Conservation (phyloP, 2,797 vertebrate species). For the Cyprinodon diabolis region DNA sequence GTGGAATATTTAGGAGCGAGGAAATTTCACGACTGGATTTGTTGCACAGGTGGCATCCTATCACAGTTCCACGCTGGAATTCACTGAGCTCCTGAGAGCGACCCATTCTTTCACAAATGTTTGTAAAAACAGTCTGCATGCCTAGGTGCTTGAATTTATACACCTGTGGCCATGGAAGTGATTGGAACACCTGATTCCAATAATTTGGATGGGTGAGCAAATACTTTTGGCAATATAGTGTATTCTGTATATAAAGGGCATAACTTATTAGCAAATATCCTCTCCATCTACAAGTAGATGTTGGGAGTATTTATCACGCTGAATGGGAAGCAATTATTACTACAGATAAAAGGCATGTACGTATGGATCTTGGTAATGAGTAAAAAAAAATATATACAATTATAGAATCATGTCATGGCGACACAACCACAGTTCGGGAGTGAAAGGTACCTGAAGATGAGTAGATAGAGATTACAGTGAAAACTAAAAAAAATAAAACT, state of each 20-base stretch:
- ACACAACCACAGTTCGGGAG: constrained; percentile 48
- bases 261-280: constrained; percentile 55
- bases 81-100: no score
- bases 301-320: constrained; percentile 52
- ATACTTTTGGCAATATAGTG: no score
- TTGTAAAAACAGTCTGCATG: no score
- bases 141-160: no score
- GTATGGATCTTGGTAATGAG: constrained; percentile 44
- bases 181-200: no score
- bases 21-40: no score
- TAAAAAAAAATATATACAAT: constrained; percentile 42
- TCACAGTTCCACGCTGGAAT: no score
- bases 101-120: no score
- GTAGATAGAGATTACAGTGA: constrained; percentile 49
- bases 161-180: no score
- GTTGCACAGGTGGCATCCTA: no score
- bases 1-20: no score
- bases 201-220: no score
- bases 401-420: constrained; percentile 29
- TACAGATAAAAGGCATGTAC: constrained; percentile 37
- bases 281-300: constrained; percentile 53
- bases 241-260: constrained; percentile 55
- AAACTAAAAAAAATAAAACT: constrained; percentile 40
- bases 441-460: constrained; percentile 57
- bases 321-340: constrained; percentile 46